Percentiles rank a stretch among this genome's conserved stretches.
phyloP scores from a whole-genome alignment of 2,797 vertebrate genomes.

The Hephaestus fuliginosus region DNA sequence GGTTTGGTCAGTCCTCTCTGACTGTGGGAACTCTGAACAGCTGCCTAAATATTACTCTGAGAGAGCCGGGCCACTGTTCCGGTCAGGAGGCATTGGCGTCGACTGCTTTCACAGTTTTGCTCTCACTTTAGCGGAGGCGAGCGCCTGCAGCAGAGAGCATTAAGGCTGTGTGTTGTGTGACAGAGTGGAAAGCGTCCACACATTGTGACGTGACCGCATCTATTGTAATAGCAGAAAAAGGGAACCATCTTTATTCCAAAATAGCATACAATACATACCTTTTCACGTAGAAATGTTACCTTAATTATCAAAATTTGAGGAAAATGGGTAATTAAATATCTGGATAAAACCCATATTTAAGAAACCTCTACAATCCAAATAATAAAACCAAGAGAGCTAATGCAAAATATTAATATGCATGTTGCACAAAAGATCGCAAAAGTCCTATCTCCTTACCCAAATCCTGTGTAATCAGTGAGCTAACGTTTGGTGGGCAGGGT shows the following conservation, averaged over 20 bases:
- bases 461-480: no score
- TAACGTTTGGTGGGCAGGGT: no score
- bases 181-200: background rate
- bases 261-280: background rate
- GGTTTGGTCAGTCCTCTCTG: background rate
- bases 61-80: slow-evolving; percentile 10
- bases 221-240: background rate
- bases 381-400: no score
- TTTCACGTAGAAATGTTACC: background rate
- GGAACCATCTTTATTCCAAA: background rate
- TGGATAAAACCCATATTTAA: background rate
- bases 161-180: background rate
- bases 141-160: background rate
- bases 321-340: background rate
- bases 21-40: slow-evolving; percentile 50
- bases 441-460: no score
- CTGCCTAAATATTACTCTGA: slow-evolving; percentile 44
- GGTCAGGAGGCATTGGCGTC: background rate
- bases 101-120: slow-evolving; percentile 39
- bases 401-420: no score
- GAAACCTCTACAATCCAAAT: no score
- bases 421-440: no score
- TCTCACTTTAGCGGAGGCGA: slow-evolving; percentile 19
- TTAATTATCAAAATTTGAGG: background rate
- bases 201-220: background rate